Evolutionary conservation across 2,797 vertebrate genomes (phyloP), one percentile per base, ranked within the genome.

Genomic region (Peromyscus attwateri): DNA sequence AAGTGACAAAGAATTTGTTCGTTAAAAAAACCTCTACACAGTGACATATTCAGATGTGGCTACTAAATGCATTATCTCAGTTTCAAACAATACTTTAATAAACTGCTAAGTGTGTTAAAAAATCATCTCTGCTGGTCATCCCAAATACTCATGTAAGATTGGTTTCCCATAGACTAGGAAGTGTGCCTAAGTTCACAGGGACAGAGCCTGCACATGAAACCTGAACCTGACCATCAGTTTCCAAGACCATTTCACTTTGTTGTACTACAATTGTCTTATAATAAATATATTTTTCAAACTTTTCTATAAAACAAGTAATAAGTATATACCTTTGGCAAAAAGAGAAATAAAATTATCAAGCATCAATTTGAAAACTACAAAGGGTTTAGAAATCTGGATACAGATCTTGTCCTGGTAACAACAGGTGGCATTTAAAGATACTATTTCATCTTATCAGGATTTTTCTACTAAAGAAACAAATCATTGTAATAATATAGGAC

Each of bases 81-180:
- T 34, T 82, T 87, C 52, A 87, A 77, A 87, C 52, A 75, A n/a
- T n/a, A 79, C 3, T 92, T 96, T 82, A 68, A 92, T n/a, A 92
- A 37, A 76, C 87, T 73, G n/a, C 23, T 90, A 90, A 87, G 34
- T 0, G 52, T 27, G 60, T 95, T 90, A 23, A 83, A 87, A 87
- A 8, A 71, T 40, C 16, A 70, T 64, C 23, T 95, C 64, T 95
- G 55, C 82, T 84, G 49, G 10, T 87, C 80, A 81, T 66, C 17
- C 80, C 40, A 96, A 57, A 7, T 82, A 91, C 6, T 1, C 5
- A 64, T 60, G 3, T 81, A 40, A 60, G 3, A 60, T 46, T 88
- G 40, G 12, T 91, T 95, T 88, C 6, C 64, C 12, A 49, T 84
- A 89, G n/a, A 57, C 60, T 87, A 76, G 75, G 29, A 70, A 93